Conservation (phyloP, 2,888 invertebrate genomes). For the Scrobipalpa costella region DNA sequence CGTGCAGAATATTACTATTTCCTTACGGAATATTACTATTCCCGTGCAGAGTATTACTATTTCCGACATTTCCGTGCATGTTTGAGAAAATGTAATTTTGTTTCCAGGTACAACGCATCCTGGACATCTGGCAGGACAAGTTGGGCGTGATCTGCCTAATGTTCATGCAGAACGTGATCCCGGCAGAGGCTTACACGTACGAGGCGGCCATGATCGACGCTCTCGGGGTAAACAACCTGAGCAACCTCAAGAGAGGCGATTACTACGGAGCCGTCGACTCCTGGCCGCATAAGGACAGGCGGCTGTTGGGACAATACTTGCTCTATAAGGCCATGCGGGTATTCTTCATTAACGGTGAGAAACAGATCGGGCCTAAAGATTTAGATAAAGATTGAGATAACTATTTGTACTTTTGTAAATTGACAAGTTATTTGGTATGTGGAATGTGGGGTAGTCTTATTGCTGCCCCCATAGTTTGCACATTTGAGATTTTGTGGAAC, state of each 20-base stretch:
- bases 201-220: constrained; percentile 98
- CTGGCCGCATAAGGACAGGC: constrained; percentile 86
- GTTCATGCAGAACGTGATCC: constrained; percentile 93
- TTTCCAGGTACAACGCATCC: constrained; percentile 89
- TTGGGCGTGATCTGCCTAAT: constrained; percentile 95
- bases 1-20: too few species aligned
- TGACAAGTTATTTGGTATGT: constrained; percentile 4
- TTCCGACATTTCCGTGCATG: too few species aligned
- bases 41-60: too few species aligned
- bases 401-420: neutral
- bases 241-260: constrained; percentile 89
- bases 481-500: neutral
- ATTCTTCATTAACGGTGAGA: constrained; percentile 92
- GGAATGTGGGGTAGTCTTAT: neutral
- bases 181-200: constrained; percentile 95
- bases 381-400: constrained; percentile 67
- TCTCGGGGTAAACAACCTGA: constrained; percentile 87
- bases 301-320: constrained; percentile 88
- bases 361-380: constrained; percentile 90
- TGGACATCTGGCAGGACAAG: constrained; percentile 92
- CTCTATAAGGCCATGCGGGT: constrained; percentile 91
- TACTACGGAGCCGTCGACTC: constrained; percentile 90
- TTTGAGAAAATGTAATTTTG: too few species aligned
- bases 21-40: too few species aligned
- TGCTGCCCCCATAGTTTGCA: neutral